phyloP scores from a whole-genome alignment of 1,140 invertebrate genomes.

The Periplaneta americana region DNA sequence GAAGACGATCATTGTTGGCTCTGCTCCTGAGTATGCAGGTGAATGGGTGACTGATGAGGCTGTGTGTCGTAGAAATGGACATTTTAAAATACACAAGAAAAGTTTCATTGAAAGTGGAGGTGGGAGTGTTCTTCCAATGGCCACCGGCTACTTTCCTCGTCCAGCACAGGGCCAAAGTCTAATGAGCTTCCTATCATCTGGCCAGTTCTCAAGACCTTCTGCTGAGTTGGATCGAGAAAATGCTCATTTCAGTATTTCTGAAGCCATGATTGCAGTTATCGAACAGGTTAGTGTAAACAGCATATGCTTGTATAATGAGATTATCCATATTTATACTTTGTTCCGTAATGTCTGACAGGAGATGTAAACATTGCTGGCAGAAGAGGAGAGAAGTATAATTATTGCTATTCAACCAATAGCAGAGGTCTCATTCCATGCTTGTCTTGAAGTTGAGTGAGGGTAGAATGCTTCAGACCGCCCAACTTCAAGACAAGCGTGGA shows the following conservation, averaged over 20 bases:
- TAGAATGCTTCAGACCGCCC: no score
- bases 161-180: slow-evolving; percentile 69
- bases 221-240: slow-evolving; percentile 81
- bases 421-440: no score
- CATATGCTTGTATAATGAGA: not conserved
- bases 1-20: slow-evolving; percentile 26
- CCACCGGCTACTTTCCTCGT: slow-evolving; percentile 52
- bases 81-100: slow-evolving; percentile 41
- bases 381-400: no score
- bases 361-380: no score
- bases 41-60: slow-evolving; percentile 27
- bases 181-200: slow-evolving; percentile 65
- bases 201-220: slow-evolving; percentile 61
- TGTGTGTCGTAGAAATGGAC: not conserved
- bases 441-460: no score
- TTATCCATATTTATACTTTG: no score
- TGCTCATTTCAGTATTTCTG: slow-evolving; percentile 79
- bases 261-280: slow-evolving; percentile 78
- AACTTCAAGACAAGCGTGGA: no score
- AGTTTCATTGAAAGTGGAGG: slow-evolving; percentile 56
- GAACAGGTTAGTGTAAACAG: slow-evolving; percentile 52
- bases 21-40: slow-evolving; percentile 32
- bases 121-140: slow-evolving; percentile 48
- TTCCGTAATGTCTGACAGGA: no score
- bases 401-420: no score